A percentile compares a stretch with the other conserved stretches of the same genome.
Evolutionary conservation across 2,113 vertebrate species (phyloP).

Genomic region (Pardalotus punctatus): DNA sequence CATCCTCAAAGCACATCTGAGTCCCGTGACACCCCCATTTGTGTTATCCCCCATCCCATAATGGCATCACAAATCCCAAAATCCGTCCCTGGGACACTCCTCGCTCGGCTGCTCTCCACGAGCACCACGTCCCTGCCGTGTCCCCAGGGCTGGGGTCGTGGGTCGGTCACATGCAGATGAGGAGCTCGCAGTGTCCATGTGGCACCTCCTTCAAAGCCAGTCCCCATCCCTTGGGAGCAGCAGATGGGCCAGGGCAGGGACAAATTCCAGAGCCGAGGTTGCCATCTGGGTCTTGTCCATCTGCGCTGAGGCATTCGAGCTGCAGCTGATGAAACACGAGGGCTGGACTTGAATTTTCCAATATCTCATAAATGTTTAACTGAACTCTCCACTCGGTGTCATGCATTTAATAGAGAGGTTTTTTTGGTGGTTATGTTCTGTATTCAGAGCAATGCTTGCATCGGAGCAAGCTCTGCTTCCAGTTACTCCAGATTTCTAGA

Average conservation of each 20-base stretch:
- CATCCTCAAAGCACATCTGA: accelerated
- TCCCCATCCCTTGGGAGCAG: neutral
- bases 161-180: neutral
- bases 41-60: neutral
- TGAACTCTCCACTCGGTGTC: neutral
- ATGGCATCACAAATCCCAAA: accelerated
- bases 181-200: neutral
- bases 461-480: neutral
- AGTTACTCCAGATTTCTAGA: neutral
- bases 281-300: conserved; percentile 16
- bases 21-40: neutral
- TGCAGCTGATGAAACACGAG: conserved; percentile 5
- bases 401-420: neutral
- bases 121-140: neutral
- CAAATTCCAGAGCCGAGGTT: neutral
- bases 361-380: neutral
- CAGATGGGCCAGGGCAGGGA: conserved; percentile 18
- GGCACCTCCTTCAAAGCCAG: conserved; percentile 21
- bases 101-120: accelerated
- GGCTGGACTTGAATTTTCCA: conserved; percentile 32
- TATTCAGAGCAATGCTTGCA: neutral
- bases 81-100: neutral
- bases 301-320: neutral
- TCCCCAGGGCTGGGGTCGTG: neutral
- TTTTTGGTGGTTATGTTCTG: neutral